phyloP scores from a whole-genome alignment of 2,888 invertebrate species.

The Thereva nobilitata region DNA sequence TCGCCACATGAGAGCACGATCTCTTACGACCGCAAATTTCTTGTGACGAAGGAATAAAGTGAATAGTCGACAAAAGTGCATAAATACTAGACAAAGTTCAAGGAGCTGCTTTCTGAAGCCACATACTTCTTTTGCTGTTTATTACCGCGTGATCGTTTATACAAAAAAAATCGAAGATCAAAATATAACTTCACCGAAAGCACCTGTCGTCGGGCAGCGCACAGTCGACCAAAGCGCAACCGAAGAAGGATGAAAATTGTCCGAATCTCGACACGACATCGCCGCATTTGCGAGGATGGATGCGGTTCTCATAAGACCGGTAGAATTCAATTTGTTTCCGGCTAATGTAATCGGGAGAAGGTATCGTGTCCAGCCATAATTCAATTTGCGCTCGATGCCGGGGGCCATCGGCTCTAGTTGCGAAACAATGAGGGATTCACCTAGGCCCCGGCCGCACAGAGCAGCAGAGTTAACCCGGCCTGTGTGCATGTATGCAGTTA shows the following conservation, averaged over 20 bases:
- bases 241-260: background rate
- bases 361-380: conserved; percentile 38
- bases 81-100: too few relatives aligned
- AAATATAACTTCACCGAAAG: too few relatives aligned
- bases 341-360: conserved; percentile 33
- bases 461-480: conserved; percentile 19
- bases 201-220: too few relatives aligned
- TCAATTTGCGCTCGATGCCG: conserved; percentile 40
- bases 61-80: too few relatives aligned
- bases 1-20: too few relatives aligned
- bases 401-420: conserved; percentile 23
- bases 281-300: conserved; percentile 2
- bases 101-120: too few relatives aligned
- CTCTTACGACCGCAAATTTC: too few relatives aligned
- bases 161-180: too few relatives aligned
- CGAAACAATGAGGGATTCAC: conserved; percentile 37
- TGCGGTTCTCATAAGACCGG: conserved; percentile 1
- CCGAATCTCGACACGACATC: background rate
- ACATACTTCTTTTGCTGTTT: too few relatives aligned
- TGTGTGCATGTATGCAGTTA: conserved; percentile 30
- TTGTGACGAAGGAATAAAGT: too few relatives aligned
- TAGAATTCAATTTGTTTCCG: conserved; percentile 36
- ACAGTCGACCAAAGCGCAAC: too few relatives aligned
- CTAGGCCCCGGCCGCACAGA: conserved; percentile 7
- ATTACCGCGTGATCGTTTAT: too few relatives aligned